Evolutionary conservation across 2,888 invertebrate species (phyloP).

Genomic region (Caenorhabditis becei): DNA sequence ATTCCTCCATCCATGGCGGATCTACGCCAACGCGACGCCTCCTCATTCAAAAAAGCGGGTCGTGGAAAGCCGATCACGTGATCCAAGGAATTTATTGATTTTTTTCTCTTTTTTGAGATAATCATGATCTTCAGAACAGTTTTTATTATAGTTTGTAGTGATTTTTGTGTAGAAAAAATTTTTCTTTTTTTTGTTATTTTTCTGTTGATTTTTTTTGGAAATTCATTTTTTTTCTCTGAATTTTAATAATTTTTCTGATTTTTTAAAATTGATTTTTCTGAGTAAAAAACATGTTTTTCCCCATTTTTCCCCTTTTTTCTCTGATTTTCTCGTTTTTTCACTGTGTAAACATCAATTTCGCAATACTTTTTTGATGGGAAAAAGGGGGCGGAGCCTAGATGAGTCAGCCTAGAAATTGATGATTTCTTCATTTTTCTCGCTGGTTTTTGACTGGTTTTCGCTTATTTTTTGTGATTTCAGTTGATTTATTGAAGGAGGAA

Average conservation of each 20-base stretch:
- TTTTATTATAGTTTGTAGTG: constrained; percentile 17
- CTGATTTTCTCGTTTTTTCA: not conserved
- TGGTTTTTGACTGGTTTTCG: constrained; percentile 11
- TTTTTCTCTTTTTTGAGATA: constrained; percentile 2
- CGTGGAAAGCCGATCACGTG: constrained; percentile 72
- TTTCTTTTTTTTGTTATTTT: constrained; percentile 13
- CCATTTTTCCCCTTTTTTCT: not conserved
- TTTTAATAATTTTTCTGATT: not conserved
- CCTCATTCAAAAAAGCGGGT: constrained; percentile 79
- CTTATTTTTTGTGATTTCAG: not conserved
- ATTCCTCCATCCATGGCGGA: constrained; percentile 73
- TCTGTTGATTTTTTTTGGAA: not conserved
- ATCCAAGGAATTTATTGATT: not conserved
- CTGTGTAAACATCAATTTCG: constrained; percentile 29
- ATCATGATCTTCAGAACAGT: not conserved
- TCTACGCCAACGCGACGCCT: constrained; percentile 72
- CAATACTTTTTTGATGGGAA: constrained; percentile 6
- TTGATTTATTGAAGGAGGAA: too few relatives aligned
- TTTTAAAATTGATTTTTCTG: constrained; percentile 12
- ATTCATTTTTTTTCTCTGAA: too few relatives aligned
- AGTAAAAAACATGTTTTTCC: not conserved
- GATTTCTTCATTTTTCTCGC: constrained; percentile 4
- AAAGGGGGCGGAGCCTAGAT: constrained; percentile 12
- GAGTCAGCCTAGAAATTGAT: constrained; percentile 2
- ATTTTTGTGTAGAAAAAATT: not conserved